These are phyloP conservation scores for Operophtera brumata DNA, from an alignment of 2,888 invertebrate genomes.

Conservation along the genomic window DNA sequence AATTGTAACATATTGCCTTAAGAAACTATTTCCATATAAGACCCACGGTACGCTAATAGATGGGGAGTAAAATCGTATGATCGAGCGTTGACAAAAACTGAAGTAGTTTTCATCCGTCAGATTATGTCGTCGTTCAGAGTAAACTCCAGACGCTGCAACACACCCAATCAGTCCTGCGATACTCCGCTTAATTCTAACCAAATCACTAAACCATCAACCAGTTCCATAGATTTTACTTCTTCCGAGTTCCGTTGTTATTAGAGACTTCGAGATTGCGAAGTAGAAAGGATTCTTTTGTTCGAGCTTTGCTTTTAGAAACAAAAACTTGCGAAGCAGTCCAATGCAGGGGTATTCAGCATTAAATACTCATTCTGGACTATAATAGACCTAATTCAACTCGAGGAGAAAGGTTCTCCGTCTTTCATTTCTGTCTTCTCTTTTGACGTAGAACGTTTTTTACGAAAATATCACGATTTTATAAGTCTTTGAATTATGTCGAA, in stretches of 20 bases:
- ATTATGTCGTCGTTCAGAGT: too few species aligned
- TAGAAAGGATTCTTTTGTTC: slow-evolving; percentile 45
- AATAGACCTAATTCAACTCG: not conserved
- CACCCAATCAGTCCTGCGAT: not conserved
- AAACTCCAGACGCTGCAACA: too few species aligned
- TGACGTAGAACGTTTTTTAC: too few species aligned
- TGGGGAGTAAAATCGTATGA: too few species aligned
- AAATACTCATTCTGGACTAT: not conserved
- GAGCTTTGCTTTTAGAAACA: slow-evolving; percentile 36
- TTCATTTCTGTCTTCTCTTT: not conserved
- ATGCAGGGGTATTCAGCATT: slow-evolving; percentile 1
- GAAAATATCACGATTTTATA: too few species aligned
- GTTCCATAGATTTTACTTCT: not conserved
- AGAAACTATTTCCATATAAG: too few species aligned
- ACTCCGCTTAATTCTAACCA: not conserved
- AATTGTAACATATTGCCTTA: too few species aligned
- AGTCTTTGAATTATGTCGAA: too few species aligned
- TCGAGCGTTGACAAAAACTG: too few species aligned
- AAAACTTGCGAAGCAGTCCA: slow-evolving; percentile 15
- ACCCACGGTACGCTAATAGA: too few species aligned
- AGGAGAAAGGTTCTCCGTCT: not conserved
- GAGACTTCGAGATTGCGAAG: slow-evolving; percentile 40
- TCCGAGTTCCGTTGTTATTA: slow-evolving; percentile 52
- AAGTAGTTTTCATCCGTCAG: too few species aligned
- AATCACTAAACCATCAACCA: not conserved